Base-by-base conservation (phyloP, 2,113 vertebrate species). In the Oryzias curvinotus region DNA sequence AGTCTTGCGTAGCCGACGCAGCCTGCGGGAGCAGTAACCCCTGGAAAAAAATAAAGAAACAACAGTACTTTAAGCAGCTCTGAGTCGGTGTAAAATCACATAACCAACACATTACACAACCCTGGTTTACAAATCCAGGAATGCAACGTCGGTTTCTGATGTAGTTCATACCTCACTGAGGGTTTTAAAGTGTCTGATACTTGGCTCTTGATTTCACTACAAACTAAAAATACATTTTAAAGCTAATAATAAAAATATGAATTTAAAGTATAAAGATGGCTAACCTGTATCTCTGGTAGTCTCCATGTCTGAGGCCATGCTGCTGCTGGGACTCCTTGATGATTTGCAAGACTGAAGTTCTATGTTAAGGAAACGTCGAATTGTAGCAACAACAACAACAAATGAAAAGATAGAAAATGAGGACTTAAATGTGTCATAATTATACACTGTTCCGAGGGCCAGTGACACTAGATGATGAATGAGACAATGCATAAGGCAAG, bases 251-350 rank as follows among this genome's bases (percentile, higher is more conserved):
- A 36, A 3, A 36, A 36, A 8, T 36, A 36, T 12, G 12, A 10
- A 36, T 12, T 1, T 36, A 36, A 36, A 7, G 44, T 45, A 4
- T 7, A 15, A 23, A 15, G 18, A 4, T 7, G 49, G 5, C 92
- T 90, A 0, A 98, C 97, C 97, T 96, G 91, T 98, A 98, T 85
- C 97, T 94, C 90, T 99, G 97, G 87, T 98, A 98, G 85, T 98
- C 97, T 69, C 96, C 97, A 3, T 98, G 97, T 16, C 97, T 90
- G 78, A 99, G 89, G 3, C 97, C 97, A n/a, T 99, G 97, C 82
- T 98, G 96, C 83, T 98, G 97, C 89, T 99, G 97, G 0, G 97
- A 98, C 52, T 98, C 97, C 82, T 99, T 99, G 76, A 99, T 95
- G 18, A 98, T 96, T 86, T 98, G 97, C 74, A 99, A 90, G 79